These are phyloP conservation scores for Morinoia aosen DNA, from an alignment of 2,888 invertebrate species.

Conservation along the genomic window DNA sequence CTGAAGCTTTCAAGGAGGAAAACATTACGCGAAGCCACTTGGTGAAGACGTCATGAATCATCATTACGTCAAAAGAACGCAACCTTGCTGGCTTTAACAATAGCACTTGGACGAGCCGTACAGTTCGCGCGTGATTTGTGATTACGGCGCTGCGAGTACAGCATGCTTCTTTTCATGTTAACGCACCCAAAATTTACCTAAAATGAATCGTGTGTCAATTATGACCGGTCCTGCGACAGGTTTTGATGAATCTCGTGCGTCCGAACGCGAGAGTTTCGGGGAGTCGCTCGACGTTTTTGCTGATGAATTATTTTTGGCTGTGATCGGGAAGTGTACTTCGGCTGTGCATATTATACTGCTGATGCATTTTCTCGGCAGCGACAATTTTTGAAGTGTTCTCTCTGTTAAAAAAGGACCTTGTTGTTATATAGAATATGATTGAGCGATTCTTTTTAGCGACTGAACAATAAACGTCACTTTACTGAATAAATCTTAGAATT, in stretches of 20 bases:
- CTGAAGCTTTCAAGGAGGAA: neutral
- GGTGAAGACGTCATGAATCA: neutral
- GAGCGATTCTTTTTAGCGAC: neutral
- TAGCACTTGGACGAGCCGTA: neutral
- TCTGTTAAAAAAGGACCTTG: neutral
- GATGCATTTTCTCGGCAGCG: neutral
- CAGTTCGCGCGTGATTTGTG: neutral
- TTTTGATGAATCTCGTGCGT: neutral
- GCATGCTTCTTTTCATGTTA: slow-evolving; percentile 15
- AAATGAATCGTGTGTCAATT: slow-evolving; percentile 23
- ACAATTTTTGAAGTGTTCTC: neutral
- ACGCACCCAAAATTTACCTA: neutral
- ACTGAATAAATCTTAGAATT: neutral
- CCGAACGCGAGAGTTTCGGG: neutral
- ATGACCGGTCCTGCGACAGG: neutral
- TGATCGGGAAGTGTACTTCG: neutral
- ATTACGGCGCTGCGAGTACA: neutral
- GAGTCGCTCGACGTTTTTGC: neutral
- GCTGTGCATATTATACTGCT: neutral
- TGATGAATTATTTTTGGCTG: neutral
- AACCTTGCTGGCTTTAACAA: neutral
- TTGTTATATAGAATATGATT: neutral
- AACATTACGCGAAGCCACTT: neutral
- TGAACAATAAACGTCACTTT: neutral
- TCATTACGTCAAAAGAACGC: neutral